phyloP scores from a whole-genome alignment of 2,113 vertebrate genomes.

The Ctenodactylus gundi region DNA sequence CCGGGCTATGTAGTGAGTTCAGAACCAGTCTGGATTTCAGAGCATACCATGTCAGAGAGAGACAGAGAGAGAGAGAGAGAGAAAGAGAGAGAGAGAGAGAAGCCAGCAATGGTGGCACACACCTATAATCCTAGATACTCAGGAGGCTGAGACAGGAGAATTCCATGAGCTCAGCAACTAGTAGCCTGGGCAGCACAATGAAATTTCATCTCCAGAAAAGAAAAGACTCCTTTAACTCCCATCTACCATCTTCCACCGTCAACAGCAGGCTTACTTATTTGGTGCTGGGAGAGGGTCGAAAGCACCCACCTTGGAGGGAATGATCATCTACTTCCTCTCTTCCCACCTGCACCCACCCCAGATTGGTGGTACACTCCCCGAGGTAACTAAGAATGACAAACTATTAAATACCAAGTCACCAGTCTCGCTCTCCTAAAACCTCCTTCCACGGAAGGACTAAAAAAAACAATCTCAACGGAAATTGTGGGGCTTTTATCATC shows the following conservation, averaged over 20 bases:
- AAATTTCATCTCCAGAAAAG: no score
- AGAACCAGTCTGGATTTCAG: no score
- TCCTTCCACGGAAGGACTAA: neutral
- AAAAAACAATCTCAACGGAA: neutral
- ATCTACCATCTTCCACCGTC: neutral
- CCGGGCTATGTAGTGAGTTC: no score
- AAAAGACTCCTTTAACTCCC: neutral
- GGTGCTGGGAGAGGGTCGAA: neutral
- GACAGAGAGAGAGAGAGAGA: accelerated
- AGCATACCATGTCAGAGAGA: no score
- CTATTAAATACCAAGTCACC: neutral
- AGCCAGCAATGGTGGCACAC: no score
- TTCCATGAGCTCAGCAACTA: neutral
- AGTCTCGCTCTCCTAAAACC: neutral
- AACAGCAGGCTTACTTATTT: neutral
- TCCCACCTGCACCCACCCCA: accelerated
- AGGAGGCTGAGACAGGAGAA: neutral
- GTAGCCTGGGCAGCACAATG: neutral
- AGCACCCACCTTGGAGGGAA: neutral
- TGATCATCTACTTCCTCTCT: neutral
- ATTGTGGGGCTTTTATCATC: neutral
- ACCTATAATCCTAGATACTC: neutral
- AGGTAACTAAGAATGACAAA: neutral
- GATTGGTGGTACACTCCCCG: neutral
- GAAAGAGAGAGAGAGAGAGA: neutral